phyloP scores from a whole-genome alignment of 53 echinoderm and acorn worm genomes.

The Echinarachnius parma region DNA sequence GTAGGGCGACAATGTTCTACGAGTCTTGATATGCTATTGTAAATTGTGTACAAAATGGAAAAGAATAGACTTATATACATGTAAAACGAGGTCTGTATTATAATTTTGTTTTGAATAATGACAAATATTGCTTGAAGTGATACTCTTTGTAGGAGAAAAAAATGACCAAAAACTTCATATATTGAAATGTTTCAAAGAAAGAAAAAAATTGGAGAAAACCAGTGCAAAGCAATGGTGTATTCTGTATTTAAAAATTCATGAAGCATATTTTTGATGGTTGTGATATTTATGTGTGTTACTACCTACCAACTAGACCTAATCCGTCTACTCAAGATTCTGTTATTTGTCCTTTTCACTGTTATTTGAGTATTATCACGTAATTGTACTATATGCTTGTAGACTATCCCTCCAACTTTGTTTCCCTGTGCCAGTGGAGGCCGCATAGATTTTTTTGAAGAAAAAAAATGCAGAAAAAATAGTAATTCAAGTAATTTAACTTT shows the following conservation, averaged over 20 bases:
- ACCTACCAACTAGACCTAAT: too few relatives aligned
- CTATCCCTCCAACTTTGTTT: slow-evolving; percentile 20
- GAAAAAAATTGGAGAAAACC: too few relatives aligned
- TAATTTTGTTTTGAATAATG: too few relatives aligned
- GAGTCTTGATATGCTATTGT: slow-evolving; percentile 14
- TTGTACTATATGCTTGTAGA: slow-evolving; percentile 35
- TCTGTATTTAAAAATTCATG: slow-evolving; percentile 26
- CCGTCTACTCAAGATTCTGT: too few relatives aligned
- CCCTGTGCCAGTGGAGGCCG: neutral
- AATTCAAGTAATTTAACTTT: too few relatives aligned
- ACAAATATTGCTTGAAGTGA: too few relatives aligned
- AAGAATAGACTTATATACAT: slow-evolving; percentile 40
- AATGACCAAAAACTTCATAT: neutral
- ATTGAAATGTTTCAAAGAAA: slow-evolving; percentile 45
- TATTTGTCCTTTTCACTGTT: too few relatives aligned
- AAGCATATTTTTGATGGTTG: slow-evolving; percentile 12
- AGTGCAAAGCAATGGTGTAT: slow-evolving; percentile 51
- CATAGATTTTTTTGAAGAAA: neutral
- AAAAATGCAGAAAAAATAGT: slow-evolving; percentile 3
- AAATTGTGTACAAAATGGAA: slow-evolving; percentile 33
- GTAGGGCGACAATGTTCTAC: too few relatives aligned
- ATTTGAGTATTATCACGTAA: too few relatives aligned
- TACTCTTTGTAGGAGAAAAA: slow-evolving; percentile 1
- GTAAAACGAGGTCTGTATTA: neutral
- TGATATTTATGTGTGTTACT: slow-evolving; percentile 28